Evolutionary conservation across 2,888 invertebrate species (phyloP).

Genomic region (Lydus trimaculatus): DNA sequence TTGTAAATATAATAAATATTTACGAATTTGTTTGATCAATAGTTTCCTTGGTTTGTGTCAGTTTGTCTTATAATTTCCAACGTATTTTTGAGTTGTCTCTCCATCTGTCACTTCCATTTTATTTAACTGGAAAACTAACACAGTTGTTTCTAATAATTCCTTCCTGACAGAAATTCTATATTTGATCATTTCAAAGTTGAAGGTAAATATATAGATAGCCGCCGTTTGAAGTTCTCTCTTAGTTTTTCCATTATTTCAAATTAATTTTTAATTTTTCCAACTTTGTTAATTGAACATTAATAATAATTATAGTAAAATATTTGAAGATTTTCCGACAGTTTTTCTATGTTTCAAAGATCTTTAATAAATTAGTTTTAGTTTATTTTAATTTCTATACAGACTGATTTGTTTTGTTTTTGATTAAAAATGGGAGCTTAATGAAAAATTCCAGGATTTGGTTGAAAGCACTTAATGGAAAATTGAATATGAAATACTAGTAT

Average conservation of each 20-base stretch:
- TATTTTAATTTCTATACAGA: not conserved
- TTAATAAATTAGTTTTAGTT: not conserved
- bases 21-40: too few species aligned
- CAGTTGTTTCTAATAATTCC: conserved; percentile 3
- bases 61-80: not conserved
- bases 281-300: too few species aligned
- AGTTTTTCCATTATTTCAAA: not conserved
- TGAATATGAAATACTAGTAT: not conserved
- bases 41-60: not conserved
- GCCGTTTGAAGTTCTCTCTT: too few species aligned
- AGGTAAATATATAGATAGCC: not conserved
- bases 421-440: not conserved
- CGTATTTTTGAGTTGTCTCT: not conserved
- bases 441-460: not conserved
- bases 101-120: not conserved
- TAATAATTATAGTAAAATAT: too few species aligned
- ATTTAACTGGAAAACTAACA: not conserved
- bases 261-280: too few species aligned
- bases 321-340: too few species aligned
- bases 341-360: too few species aligned
- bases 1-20: too few species aligned
- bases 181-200: not conserved
- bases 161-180: not conserved
- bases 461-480: not conserved
- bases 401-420: not conserved